phyloP scores from a whole-genome alignment of 2,888 invertebrate genomes.

The Heteromurus nitidus region DNA sequence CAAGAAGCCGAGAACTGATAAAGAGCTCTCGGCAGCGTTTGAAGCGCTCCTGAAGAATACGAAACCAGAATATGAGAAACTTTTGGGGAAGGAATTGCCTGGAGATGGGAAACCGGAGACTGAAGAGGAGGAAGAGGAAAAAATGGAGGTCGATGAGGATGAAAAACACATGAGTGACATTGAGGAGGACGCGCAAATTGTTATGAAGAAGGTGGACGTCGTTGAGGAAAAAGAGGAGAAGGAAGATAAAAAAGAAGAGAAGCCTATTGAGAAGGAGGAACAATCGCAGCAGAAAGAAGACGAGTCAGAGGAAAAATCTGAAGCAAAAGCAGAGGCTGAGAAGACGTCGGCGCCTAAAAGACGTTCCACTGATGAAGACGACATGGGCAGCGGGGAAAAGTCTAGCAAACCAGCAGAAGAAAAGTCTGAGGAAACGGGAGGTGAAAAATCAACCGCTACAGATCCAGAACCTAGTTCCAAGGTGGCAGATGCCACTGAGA shows the following conservation, averaged over 20 bases:
- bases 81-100: not conserved
- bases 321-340: not conserved
- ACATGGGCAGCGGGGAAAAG: slow-evolving; percentile 2
- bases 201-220: slow-evolving; percentile 22
- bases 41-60: slow-evolving; percentile 43
- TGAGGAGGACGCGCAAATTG: slow-evolving; percentile 33
- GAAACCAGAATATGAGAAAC: slow-evolving; percentile 31
- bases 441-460: not conserved
- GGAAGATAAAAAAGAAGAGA: slow-evolving; percentile 2
- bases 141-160: slow-evolving; percentile 17
- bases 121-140: slow-evolving; percentile 1
- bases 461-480: not conserved
- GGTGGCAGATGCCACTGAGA: not conserved
- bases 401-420: not conserved
- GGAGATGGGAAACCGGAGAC: not conserved
- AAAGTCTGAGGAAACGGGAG: slow-evolving; percentile 6
- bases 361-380: not conserved
- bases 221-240: slow-evolving; percentile 16
- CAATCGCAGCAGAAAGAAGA: not conserved
- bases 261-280: not conserved
- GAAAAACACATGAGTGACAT: slow-evolving; percentile 30
- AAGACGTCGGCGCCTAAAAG: not conserved
- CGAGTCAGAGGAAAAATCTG: slow-evolving; percentile 21
- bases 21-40: slow-evolving; percentile 58
- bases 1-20: slow-evolving; percentile 59